A percentile compares a stretch with the other conserved stretches of the same genome.
phyloP scores from a whole-genome alignment of 2,113 vertebrate genomes.

The Trachemys scripta region DNA sequence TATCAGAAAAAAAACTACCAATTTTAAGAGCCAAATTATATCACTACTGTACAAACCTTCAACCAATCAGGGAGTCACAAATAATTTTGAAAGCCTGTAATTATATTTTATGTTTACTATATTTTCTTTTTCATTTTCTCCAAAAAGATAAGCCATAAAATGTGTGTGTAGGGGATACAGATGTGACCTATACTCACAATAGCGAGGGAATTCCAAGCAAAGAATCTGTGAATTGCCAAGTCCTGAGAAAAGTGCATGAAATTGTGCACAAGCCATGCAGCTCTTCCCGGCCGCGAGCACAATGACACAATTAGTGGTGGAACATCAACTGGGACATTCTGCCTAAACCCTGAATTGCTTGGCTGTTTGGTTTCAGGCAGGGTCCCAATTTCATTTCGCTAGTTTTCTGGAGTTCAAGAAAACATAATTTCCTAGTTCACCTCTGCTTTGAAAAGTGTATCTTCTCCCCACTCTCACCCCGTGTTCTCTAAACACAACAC shows the following conservation, averaged over 20 bases:
- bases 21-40: accelerated
- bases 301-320: background rate
- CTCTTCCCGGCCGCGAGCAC: background rate
- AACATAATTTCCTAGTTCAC: background rate
- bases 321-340: background rate
- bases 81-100: background rate
- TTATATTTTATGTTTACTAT: background rate
- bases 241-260: background rate
- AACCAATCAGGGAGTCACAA: background rate
- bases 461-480: background rate
- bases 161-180: background rate
- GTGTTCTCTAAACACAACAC: background rate
- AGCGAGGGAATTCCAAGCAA: background rate
- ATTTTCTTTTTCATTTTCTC: background rate
- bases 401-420: background rate
- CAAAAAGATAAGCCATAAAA: background rate
- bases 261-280: background rate
- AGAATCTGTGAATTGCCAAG: background rate
- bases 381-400: background rate
- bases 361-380: background rate
- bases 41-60: background rate
- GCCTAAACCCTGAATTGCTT: background rate
- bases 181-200: background rate
- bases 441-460: background rate
- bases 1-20: background rate